Evolutionary conservation across 2,113 vertebrate species (phyloP).

Genomic region (Mastomys natalensis): DNA sequence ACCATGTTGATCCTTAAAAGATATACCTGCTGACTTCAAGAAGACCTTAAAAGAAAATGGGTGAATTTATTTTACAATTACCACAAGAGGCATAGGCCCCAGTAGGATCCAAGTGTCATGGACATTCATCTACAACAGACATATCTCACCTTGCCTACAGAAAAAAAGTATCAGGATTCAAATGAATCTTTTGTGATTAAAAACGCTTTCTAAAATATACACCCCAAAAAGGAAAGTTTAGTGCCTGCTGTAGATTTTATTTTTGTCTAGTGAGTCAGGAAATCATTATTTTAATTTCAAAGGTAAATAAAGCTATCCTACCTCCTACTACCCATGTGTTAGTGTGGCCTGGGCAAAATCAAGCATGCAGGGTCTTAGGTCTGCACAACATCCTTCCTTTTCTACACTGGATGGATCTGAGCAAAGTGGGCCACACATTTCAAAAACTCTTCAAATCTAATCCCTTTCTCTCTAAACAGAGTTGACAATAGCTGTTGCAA

Average conservation of each 20-base stretch:
- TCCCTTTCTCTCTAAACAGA: neutral
- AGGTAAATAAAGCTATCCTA: neutral
- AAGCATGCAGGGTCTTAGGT: neutral
- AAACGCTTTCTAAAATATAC: conserved; percentile 25
- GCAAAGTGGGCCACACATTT: neutral
- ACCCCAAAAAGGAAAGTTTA: neutral
- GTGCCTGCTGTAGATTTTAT: neutral
- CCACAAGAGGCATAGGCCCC: conserved; percentile 1
- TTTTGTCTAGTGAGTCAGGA: conserved; percentile 35
- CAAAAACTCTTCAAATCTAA: neutral
- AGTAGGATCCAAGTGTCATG: neutral
- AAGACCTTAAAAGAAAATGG: conserved; percentile 33
- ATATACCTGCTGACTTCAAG: conserved; percentile 28
- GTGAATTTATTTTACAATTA: conserved; percentile 36
- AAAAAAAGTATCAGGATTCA: neutral
- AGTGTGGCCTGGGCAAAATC: conserved; percentile 7
- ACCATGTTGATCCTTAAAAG: conserved; percentile 11
- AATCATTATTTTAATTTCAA: conserved; percentile 26
- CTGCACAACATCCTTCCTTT: neutral
- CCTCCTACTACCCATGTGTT: conserved; percentile 7
- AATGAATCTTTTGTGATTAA: conserved; percentile 2
- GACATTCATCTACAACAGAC: conserved; percentile 23
- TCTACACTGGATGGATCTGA: neutral
- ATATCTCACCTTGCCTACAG: neutral
- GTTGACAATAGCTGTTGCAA: neutral